phyloP scores from a whole-genome alignment of 2,888 invertebrate genomes.

The Eretmocerus hayati region DNA sequence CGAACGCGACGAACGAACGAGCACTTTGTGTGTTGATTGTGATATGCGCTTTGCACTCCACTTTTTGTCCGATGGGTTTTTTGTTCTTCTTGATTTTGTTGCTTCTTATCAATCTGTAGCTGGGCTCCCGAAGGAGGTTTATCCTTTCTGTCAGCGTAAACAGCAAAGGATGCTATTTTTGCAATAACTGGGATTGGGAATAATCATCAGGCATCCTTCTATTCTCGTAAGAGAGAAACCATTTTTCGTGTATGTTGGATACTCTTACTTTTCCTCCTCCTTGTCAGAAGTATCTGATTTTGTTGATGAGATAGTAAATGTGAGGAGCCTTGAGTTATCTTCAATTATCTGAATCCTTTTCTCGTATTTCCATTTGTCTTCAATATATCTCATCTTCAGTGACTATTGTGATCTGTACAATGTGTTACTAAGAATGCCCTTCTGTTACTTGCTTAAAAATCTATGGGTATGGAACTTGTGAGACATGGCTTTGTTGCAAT shows the following conservation, averaged over 20 bases:
- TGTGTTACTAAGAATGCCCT: slow-evolving; percentile 18
- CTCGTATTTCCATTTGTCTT: not conserved
- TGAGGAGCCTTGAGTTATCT: slow-evolving; percentile 24
- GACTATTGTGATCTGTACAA: slow-evolving; percentile 15
- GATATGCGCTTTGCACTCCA: slow-evolving; percentile 8
- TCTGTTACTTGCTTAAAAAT: slow-evolving; percentile 5
- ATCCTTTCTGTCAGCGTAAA: no score
- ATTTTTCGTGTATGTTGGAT: not conserved
- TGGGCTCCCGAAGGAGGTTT: slow-evolving; percentile 21
- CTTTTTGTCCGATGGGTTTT: slow-evolving; percentile 5
- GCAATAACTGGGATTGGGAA: no score
- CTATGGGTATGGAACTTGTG: slow-evolving; percentile 9
- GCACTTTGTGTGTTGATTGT: slow-evolving; percentile 25
- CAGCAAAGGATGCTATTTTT: no score
- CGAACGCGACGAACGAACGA: slow-evolving; percentile 29
- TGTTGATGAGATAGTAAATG: slow-evolving; percentile 20
- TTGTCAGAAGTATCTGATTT: not conserved
- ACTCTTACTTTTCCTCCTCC: slow-evolving; percentile 9
- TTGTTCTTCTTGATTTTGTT: slow-evolving; percentile 13
- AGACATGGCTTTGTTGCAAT: slow-evolving; percentile 12
- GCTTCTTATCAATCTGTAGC: slow-evolving; percentile 9
- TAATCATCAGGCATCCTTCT: no score
- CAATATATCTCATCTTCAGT: slow-evolving; percentile 12
- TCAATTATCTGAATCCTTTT: no score
- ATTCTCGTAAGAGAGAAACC: not conserved